Evolutionary conservation across 2,113 vertebrate species (phyloP), one percentile per base, ranked within the genome.

Genomic region (Macrotus californicus): DNA sequence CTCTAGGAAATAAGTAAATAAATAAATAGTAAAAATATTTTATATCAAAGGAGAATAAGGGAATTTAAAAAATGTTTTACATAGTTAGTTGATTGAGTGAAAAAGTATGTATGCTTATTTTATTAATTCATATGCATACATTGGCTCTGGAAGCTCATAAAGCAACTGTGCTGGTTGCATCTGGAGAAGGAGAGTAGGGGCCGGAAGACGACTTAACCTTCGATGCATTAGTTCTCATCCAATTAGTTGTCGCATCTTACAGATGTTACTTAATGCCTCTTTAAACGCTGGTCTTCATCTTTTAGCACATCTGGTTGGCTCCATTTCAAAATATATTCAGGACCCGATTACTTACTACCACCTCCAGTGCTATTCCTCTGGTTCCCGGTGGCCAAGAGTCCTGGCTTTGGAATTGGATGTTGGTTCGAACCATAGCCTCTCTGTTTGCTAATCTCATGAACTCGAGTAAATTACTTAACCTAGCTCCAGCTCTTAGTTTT

Each of bases 401-500:
- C 31, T 77, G n/a, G 19, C 66, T 89, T 88, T 89, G 64, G 48
- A 54, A 21, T 84, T 91, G 59, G 59, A 36, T 56, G 24, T 92
- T 91, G 48, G 36, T 83, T 91, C 97, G 84, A 89, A 70, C 46
- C 59, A 69, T n/a, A 73, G n/a, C 8, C 43, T 43, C 13, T 82
- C 19, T 56, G 26, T 94, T 81, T 96, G 54, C 52, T 86, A 87
- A 81, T 91, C 91, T 95, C 89, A 87, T 81, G 59, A 94, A 26
- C 15, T 86, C 48, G 18, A 84, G 50, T 46, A 91, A 94, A 29
- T 89, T 95, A 76, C 86, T 90, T 81, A 85, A 89, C 52, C 29
- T 75, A 39, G 59, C 61, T 92, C 19, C 39, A 36, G 94, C 54
- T 94, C 70, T 94, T 87, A 75, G 88, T 85, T 93, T 92, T 67